Conservation (phyloP, 2,888 invertebrate genomes). For the Mythimna pallens region DNA sequence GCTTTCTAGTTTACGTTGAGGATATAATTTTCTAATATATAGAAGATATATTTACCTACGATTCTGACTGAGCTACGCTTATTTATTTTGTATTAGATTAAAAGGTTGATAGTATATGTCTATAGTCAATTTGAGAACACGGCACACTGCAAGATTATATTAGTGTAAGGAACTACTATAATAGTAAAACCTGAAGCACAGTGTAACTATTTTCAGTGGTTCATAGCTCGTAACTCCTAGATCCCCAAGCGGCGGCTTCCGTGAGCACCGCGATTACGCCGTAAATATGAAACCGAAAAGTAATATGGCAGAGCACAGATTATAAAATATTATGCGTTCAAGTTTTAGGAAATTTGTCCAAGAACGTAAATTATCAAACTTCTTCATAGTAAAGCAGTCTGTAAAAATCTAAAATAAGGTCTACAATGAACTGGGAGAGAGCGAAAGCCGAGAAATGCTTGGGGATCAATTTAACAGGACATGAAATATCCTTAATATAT, state of each 20-base stretch:
- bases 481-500: neutral
- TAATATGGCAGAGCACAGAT: no score
- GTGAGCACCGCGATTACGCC: no score
- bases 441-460: no score
- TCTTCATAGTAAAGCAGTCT: no score
- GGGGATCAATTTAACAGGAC: neutral
- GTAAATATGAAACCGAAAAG: no score
- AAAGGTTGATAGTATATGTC: slow-evolving; percentile 2
- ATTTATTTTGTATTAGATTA: slow-evolving; percentile 1
- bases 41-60: slow-evolving; percentile 9
- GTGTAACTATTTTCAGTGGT: neutral
- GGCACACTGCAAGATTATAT: slow-evolving; percentile 23
- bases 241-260: no score
- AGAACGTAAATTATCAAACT: no score
- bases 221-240: neutral
- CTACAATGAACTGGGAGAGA: no score
- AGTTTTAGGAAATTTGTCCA: no score
- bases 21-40: slow-evolving; percentile 18
- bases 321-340: no score
- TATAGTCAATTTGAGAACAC: slow-evolving; percentile 23
- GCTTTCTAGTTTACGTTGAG: slow-evolving; percentile 11
- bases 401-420: no score
- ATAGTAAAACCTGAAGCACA: slow-evolving; percentile 11
- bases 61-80: slow-evolving; percentile 12
- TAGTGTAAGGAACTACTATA: slow-evolving; percentile 17